These are phyloP conservation scores for Parasteatoda tepidariorum DNA, from an alignment of 1,140 invertebrate species.

Conservation along the genomic window DNA sequence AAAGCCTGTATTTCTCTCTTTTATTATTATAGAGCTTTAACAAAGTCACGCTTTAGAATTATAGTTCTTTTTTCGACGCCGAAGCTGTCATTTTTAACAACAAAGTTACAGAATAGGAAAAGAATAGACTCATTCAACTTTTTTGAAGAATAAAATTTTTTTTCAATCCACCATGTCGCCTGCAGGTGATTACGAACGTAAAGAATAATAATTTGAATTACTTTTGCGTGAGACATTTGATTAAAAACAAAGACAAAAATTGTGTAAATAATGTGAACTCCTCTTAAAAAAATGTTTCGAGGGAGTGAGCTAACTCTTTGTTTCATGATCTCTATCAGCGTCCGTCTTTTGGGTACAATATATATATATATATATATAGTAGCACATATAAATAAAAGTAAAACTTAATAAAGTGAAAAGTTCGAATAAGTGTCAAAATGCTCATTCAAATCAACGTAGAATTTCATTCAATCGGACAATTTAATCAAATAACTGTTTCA, in stretches of 20 bases:
- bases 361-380: too few relatives aligned
- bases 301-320: too few relatives aligned
- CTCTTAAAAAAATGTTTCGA: too few relatives aligned
- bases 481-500: too few relatives aligned
- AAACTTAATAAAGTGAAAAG: too few relatives aligned
- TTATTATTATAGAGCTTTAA: background rate
- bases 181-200: background rate
- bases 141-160: background rate
- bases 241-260: background rate
- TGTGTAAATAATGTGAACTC: too few relatives aligned
- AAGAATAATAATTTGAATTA: slow-evolving; percentile 3
- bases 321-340: too few relatives aligned
- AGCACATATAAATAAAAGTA: too few relatives aligned
- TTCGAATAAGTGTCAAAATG: too few relatives aligned
- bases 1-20: background rate
- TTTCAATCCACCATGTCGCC: background rate
- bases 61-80: background rate
- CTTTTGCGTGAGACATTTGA: background rate
- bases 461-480: too few relatives aligned
- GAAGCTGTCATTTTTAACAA: slow-evolving; percentile 15
- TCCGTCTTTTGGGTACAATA: too few relatives aligned
- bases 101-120: background rate
- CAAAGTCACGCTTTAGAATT: slow-evolving; percentile 12
- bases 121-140: background rate
- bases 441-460: too few relatives aligned